phyloP scores from a whole-genome alignment of 2,888 invertebrate species.

The Nyleta sp. region DNA sequence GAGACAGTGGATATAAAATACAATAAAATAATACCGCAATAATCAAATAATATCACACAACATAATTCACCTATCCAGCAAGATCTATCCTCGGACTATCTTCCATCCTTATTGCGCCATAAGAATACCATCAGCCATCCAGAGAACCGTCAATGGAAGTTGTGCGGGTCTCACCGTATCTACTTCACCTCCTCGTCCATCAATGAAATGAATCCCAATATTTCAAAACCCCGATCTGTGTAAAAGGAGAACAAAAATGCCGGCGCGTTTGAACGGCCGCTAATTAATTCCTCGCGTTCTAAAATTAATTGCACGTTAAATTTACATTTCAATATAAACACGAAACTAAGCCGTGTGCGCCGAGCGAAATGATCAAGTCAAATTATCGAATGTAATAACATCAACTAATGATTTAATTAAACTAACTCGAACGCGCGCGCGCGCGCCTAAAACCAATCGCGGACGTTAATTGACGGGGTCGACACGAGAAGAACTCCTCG shows the following conservation, averaged over 20 bases:
- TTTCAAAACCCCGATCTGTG: not conserved
- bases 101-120: too few relatives aligned
- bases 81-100: too few relatives aligned
- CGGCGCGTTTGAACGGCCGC: not conserved
- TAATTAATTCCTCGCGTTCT: slow-evolving; percentile 11
- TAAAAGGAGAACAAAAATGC: not conserved
- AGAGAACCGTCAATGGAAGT: too few relatives aligned
- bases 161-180: too few relatives aligned
- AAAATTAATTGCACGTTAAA: slow-evolving; percentile 52
- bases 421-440: slow-evolving; percentile 14
- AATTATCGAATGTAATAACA: slow-evolving; percentile 55
- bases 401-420: slow-evolving; percentile 39
- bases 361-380: slow-evolving; percentile 48
- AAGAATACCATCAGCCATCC: too few relatives aligned
- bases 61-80: too few relatives aligned
- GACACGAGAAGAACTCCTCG: too few relatives aligned
- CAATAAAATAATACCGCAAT: too few relatives aligned
- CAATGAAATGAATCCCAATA: not conserved
- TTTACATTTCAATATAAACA: slow-evolving; percentile 46
- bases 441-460: not conserved
- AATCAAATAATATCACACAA: too few relatives aligned
- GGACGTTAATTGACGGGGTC: too few relatives aligned
- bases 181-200: too few relatives aligned
- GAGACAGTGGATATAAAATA: too few relatives aligned
- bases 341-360: slow-evolving; percentile 41